Base-by-base conservation (phyloP, 2,888 invertebrate genomes). In the Drosophila nigricruria region DNA sequence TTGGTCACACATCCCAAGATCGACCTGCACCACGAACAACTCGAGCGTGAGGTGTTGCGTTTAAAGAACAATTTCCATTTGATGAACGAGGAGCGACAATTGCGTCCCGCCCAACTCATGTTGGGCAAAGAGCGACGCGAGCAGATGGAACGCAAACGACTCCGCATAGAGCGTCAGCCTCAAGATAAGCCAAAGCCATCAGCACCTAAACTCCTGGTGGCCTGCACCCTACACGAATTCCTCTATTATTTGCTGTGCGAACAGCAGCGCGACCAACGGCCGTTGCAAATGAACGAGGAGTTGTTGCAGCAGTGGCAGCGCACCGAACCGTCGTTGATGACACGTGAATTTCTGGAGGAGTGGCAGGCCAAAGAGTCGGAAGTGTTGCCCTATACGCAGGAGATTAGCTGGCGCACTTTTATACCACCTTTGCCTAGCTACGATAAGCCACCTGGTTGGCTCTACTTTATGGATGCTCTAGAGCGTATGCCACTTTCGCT, bases 341-440 rank as follows among this genome's bases (percentile, higher is more conserved):
- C 91, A 1, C 92, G 92, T 1, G 91, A 93, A 23, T 91, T 94
- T 50, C 77, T 92, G 9, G 82, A 92, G 0, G 93, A 94, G 65
- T 91, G 95, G 79, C 93, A 93, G 5, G 90, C 91, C 0, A 90
- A 94, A 49, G 95, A 94, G 66, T 49, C 66, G 0, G 30, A 53
- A 2, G 67, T 74, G 3, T 36, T 80, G 66, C 60, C 92, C 1
- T 93, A 92, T 40, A 93, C 93, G 5, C 93, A 94, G 57, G 82
- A 85, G n/a, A 92, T 95, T 6, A 94, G 93, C 78, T 96, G 96
- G 96, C 95, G 95, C 90, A 96, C 95, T 92, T 96, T 96, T 89
- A 93, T 97, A 16, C 94, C 95, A 0, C 96, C 96, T 0, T 87
- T 96, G 49, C 95, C 95, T 0, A 84, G 91, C 49, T 95, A 96